Conservation (phyloP, 2,797 vertebrate genomes). For the Sebastes matsubarae region DNA sequence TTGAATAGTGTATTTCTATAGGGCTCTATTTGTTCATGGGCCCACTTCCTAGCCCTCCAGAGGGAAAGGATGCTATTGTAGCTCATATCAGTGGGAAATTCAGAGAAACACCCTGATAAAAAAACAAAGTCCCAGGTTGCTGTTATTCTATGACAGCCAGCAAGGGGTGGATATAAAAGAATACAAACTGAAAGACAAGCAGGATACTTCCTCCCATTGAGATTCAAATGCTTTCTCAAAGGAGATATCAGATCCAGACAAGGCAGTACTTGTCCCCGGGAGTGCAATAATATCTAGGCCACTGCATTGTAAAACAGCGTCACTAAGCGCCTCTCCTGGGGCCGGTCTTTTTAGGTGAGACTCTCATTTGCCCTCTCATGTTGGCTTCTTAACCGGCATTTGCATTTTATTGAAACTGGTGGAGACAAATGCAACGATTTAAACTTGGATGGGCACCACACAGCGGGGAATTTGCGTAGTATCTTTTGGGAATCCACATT, state of each 20-base stretch:
- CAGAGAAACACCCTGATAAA: slow-evolving; percentile 59
- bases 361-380: slow-evolving; percentile 12
- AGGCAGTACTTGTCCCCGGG: slow-evolving; percentile 18
- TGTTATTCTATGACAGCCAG: slow-evolving; percentile 43
- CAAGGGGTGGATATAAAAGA: slow-evolving; percentile 20
- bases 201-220: slow-evolving; percentile 65
- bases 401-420: slow-evolving; percentile 9
- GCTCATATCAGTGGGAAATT: slow-evolving; percentile 58
- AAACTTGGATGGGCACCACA: background rate
- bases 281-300: slow-evolving; percentile 46
- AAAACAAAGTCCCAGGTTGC: slow-evolving; percentile 27
- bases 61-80: slow-evolving; percentile 61
- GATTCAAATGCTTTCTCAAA: slow-evolving; percentile 34
- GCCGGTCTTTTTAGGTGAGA: slow-evolving; percentile 5
- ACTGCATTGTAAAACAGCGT: slow-evolving; percentile 27
- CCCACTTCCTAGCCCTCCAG: slow-evolving; percentile 17
- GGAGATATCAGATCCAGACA: slow-evolving; percentile 60
- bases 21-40: slow-evolving; percentile 9
- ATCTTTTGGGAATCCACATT: background rate
- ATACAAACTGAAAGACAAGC: slow-evolving; percentile 30
- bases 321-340: slow-evolving; percentile 21
- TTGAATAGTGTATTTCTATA: slow-evolving; percentile 5
- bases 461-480: background rate
- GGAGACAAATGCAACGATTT: background rate
- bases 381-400: slow-evolving; percentile 14